Base-by-base conservation (phyloP, 2,113 vertebrate species). In the Electrona antarctica region DNA sequence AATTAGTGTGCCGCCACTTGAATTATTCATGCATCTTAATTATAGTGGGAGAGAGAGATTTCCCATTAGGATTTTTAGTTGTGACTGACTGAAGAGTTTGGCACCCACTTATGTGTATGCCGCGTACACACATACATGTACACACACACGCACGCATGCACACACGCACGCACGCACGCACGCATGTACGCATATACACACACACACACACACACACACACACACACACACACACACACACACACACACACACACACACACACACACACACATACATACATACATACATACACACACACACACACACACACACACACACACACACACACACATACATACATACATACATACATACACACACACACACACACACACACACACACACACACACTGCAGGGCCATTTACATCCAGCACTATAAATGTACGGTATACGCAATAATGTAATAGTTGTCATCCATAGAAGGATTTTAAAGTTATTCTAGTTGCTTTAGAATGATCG, bases 1-100 rank as follows among this genome's bases (percentile, higher is more conserved):
- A 93, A 94, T 93, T 89, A 91, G 84, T 62, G 8, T 73, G 62
- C 74, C 85, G 81, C 79, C 57, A 79, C 85, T 90, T 93, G 89
- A 93, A 93, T 93, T 92, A 93, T 94, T 93, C 91, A 94, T 92
- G 88, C 85, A 78, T 92, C 87, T 93, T 91, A 91, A 94, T 94
- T 93, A 93, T 41, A 41, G 33, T 3, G 33, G 5, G 33, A 89
- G 74, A 71, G 81, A 84, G 74, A 87, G 81, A 90, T 90, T 88
- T 89, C 85, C 90, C 91, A 90, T 90, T 85, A 92, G 88, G 87
- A 74, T 81, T 88, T 41, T 85, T 81, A 83, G 84, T 85, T 80
- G 82, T 74, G 78, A 87, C 33, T 41, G 33, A 41, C 84, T 64
- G 74, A 86, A 84, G 77, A 90, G 84, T 86, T 88, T 78, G 77